Evolutionary conservation across 2,888 invertebrate species (phyloP).

Genomic region (Drosophila quinaria): DNA sequence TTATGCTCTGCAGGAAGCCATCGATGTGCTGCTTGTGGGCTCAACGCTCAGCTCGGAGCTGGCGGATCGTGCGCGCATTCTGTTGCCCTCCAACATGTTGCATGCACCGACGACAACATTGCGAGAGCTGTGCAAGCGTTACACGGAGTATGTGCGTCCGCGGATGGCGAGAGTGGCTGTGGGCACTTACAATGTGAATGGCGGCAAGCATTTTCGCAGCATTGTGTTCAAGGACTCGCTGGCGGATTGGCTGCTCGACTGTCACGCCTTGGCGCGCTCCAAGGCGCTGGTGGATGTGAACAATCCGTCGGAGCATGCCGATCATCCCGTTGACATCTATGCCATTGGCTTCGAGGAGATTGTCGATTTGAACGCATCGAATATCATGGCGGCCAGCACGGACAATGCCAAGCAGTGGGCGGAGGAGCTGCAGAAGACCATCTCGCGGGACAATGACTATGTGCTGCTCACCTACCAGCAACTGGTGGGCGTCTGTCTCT

Average conservation of each 20-base stretch:
- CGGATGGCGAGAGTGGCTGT: slow-evolving; percentile 92
- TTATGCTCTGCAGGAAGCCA: slow-evolving; percentile 90
- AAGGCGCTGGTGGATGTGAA: slow-evolving; percentile 86
- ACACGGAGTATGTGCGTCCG: slow-evolving; percentile 89
- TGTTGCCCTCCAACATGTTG: slow-evolving; percentile 94
- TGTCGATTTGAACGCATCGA: slow-evolving; percentile 99
- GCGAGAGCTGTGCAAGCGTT: slow-evolving; percentile 93
- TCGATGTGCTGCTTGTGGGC: slow-evolving; percentile 97
- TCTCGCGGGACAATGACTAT: slow-evolving; percentile 94
- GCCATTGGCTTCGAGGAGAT: slow-evolving; percentile 99
- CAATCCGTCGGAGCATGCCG: slow-evolving; percentile 84
- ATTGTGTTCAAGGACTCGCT: slow-evolving; percentile 96
- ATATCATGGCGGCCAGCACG: slow-evolving; percentile 97
- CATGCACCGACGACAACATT: slow-evolving; percentile 94
- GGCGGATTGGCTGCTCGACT: slow-evolving; percentile 96
- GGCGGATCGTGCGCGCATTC: slow-evolving; percentile 95
- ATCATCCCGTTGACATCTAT: slow-evolving; percentile 93
- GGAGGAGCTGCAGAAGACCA: slow-evolving; percentile 95
- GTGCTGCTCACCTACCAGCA: slow-evolving; percentile 97
- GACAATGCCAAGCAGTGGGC: slow-evolving; percentile 97
- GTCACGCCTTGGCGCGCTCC: slow-evolving; percentile 88
- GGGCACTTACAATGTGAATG: slow-evolving; percentile 99
- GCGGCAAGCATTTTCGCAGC: slow-evolving; percentile 98
- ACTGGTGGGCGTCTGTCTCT: slow-evolving; percentile 98
- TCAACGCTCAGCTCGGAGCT: slow-evolving; percentile 96